Percentiles rank a stretch among this genome's conserved stretches.
These are phyloP conservation scores for Heliconius nattereri DNA, from an alignment of 1,140 invertebrate species.

Conservation along the genomic window DNA sequence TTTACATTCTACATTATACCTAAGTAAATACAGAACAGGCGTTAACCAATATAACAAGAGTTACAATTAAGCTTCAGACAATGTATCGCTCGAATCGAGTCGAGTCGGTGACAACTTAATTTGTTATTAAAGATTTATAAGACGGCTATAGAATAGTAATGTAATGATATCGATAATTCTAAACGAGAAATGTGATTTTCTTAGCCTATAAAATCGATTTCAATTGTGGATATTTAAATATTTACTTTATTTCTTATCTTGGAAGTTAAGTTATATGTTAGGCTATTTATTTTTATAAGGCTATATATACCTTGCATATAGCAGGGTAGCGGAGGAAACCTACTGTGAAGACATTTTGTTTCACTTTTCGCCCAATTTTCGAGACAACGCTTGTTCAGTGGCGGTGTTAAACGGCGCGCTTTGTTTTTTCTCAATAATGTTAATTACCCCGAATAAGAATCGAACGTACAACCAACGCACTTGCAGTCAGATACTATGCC, in stretches of 20 bases:
- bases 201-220: not conserved
- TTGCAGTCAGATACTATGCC: no score
- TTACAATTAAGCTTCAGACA: not conserved
- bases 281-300: no score
- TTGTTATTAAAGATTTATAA: conserved; percentile 20
- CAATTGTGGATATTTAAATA: not conserved
- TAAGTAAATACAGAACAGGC: not conserved
- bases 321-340: no score
- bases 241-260: no score
- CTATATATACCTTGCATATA: no score
- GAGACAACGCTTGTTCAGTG: not conserved
- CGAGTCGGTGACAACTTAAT: conserved; percentile 19
- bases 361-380: not conserved
- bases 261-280: no score
- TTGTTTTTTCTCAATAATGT: no score
- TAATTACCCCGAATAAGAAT: no score
- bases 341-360: not conserved
- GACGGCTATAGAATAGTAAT: conserved; percentile 3
- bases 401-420: not conserved
- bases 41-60: not conserved
- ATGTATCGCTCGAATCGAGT: conserved; percentile 9
- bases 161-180: conserved; percentile 12
- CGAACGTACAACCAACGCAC: not conserved
- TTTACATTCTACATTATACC: not conserved
- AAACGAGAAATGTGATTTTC: not conserved